Conservation (phyloP, 1,140 invertebrate species). For the Archivesica marissinica region DNA sequence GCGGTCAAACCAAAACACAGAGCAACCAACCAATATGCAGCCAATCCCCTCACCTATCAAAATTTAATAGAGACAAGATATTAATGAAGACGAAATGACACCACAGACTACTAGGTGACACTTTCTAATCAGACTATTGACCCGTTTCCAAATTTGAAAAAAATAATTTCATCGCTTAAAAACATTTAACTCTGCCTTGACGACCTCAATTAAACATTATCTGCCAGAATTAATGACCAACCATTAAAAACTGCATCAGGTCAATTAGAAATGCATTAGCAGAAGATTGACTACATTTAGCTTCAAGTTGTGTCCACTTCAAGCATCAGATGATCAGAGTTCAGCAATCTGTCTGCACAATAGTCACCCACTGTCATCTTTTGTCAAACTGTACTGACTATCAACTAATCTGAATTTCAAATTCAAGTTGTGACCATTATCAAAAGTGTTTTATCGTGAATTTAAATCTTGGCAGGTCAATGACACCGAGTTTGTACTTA, state of each 20-base stretch:
- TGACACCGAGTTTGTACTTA: not conserved
- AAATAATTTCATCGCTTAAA: not conserved
- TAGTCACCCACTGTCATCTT: constrained; percentile 24
- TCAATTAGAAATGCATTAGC: constrained; percentile 28
- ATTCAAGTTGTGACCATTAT: not conserved
- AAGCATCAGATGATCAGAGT: constrained; percentile 3
- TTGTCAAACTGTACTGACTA: not conserved
- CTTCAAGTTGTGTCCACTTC: not conserved
- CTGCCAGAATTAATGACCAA: constrained; percentile 20
- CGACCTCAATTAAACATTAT: not conserved
- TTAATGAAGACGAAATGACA: too few relatives aligned
- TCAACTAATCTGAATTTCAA: constrained; percentile 9
- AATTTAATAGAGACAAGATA: too few relatives aligned
- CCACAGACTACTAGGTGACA: too few relatives aligned
- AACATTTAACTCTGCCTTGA: not conserved
- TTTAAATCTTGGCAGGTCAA: not conserved
- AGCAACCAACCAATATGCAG: too few relatives aligned
- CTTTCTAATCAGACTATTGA: too few relatives aligned
- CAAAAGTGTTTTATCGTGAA: not conserved
- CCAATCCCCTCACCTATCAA: too few relatives aligned
- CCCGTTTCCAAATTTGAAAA: too few relatives aligned
- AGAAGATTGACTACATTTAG: not conserved
- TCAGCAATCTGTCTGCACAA: not conserved
- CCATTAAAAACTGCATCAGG: constrained; percentile 3
- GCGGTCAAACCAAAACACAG: too few relatives aligned